A percentile compares a stretch with the other conserved stretches of the same genome.
These are phyloP conservation scores for Dasyornis broadbenti DNA, from an alignment of 2,113 vertebrate genomes.

Conservation along the genomic window DNA sequence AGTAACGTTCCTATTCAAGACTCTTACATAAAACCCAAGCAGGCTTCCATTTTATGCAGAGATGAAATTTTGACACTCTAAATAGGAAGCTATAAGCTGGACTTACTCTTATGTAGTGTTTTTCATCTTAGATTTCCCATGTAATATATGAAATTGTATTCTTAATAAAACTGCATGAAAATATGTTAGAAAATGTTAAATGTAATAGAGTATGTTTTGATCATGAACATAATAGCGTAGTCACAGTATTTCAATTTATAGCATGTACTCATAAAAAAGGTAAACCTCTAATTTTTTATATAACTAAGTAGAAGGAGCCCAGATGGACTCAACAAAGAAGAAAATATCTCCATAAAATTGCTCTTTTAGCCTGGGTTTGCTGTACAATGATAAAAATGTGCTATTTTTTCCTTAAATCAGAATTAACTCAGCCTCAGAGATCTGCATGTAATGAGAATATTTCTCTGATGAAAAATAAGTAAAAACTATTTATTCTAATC, in stretches of 20 bases:
- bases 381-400: neutral
- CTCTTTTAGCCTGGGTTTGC: neutral
- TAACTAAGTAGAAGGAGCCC: accelerated
- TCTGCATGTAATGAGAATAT: neutral
- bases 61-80: neutral
- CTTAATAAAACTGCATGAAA: neutral
- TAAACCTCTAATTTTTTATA: neutral
- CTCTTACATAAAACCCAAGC: neutral
- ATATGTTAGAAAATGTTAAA: neutral
- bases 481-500: neutral
- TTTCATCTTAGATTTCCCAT: neutral
- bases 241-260: neutral
- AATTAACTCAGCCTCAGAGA: neutral
- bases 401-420: accelerated
- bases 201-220: neutral
- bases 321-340: neutral
- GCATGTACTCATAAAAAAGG: neutral
- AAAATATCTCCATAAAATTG: neutral
- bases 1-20: neutral
- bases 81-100: neutral
- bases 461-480: neutral
- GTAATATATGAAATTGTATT: neutral
- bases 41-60: neutral
- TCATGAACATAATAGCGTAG: neutral
- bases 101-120: neutral